Evolutionary conservation across 2,797 vertebrate species (phyloP).

Genomic region (Diplodus sargus): DNA sequence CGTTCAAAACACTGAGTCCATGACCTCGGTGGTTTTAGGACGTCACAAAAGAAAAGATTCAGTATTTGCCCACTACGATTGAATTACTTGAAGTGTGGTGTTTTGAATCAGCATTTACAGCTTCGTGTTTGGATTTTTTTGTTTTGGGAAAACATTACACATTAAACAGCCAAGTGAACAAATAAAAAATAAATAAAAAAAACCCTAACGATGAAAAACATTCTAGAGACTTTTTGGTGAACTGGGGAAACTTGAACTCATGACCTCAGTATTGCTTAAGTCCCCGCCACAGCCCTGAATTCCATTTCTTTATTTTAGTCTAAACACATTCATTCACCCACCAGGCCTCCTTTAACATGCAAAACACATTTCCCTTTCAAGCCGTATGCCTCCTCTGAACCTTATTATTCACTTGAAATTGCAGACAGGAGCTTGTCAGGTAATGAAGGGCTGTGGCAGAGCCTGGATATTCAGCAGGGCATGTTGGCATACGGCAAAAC

Average conservation of each 20-base stretch:
- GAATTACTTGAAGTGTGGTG: not conserved
- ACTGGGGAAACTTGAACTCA: not conserved
- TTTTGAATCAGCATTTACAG: not conserved
- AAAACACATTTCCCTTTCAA: slow-evolving; percentile 27
- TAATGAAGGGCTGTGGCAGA: slow-evolving; percentile 1
- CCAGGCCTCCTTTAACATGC: not conserved
- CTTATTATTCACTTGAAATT: slow-evolving; percentile 7
- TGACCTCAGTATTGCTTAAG: slow-evolving; percentile 17
- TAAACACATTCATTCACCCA: slow-evolving; percentile 8
- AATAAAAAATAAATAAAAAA: not conserved
- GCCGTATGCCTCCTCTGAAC: not conserved
- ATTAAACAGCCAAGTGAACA: not conserved
- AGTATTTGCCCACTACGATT: not conserved
- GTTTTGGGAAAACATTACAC: not conserved
- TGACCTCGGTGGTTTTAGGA: not conserved
- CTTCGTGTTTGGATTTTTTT: not conserved
- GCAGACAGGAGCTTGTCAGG: slow-evolving; percentile 9
- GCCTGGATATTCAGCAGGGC: not conserved
- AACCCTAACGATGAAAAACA: not conserved
- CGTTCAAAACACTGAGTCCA: not conserved
- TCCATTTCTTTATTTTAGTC: not conserved
- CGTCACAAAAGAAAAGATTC: not conserved
- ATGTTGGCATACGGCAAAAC: not conserved
- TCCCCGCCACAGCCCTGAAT: not conserved
- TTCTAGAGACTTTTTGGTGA: not conserved